Percentiles rank a stretch among this genome's conserved stretches.
Evolutionary conservation across 2,113 vertebrate genomes (phyloP).

Genomic region (Phasianus colchicus): DNA sequence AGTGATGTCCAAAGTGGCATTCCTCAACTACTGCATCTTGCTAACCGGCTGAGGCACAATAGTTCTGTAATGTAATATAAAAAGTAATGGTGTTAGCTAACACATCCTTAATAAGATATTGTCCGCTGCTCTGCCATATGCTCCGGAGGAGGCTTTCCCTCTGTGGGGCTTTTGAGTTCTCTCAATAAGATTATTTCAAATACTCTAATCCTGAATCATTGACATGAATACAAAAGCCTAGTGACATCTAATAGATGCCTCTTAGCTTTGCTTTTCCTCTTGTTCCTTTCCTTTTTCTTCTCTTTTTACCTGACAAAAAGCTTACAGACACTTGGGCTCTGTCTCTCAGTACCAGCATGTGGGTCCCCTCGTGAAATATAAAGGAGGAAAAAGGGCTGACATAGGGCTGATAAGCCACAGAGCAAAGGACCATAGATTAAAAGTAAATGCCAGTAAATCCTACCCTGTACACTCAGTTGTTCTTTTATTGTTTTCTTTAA

Average conservation of each 20-base stretch:
- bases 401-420: conserved; percentile 83
- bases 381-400: conserved; percentile 84
- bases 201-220: conserved; percentile 90
- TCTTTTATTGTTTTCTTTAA: conserved; percentile 85
- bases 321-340: conserved; percentile 85
- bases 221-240: conserved; percentile 89
- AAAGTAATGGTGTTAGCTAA: conserved; percentile 83
- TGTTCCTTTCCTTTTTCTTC: conserved; percentile 83
- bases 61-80: conserved; percentile 81
- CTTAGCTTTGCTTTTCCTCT: conserved; percentile 87
- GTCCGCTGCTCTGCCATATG: conserved; percentile 83
- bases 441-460: conserved; percentile 87
- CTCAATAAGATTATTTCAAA: conserved; percentile 92
- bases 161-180: conserved; percentile 83
- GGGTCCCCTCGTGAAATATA: conserved; percentile 83
- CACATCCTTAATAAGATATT: conserved; percentile 88
- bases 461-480: conserved; percentile 79
- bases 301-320: conserved; percentile 88
- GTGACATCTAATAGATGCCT: conserved; percentile 92
- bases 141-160: conserved; percentile 78
- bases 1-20: conserved; percentile 45
- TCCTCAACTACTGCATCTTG: conserved; percentile 67
- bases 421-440: conserved; percentile 86
- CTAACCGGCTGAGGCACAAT: conserved; percentile 77
- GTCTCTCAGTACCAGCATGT: conserved; percentile 81